phyloP scores from a whole-genome alignment of 2,113 vertebrate species.

The Corythornis cristatus region DNA sequence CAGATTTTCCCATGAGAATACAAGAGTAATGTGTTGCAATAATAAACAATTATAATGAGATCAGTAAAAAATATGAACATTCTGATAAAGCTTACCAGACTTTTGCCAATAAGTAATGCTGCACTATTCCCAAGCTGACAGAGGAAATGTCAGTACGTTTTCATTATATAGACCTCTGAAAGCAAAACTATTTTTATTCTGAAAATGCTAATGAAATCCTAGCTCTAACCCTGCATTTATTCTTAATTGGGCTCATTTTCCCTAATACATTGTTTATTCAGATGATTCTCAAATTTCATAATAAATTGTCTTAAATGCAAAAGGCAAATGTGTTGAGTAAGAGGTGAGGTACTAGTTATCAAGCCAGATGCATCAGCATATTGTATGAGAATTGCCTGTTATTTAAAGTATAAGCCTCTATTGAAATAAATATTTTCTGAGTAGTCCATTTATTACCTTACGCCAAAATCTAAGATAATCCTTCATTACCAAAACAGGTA shows the following conservation, averaged over 20 bases:
- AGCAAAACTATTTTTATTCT: background rate
- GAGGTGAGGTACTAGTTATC: background rate
- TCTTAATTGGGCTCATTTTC: background rate
- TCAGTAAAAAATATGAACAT: background rate
- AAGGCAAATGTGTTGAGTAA: background rate
- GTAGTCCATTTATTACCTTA: background rate
- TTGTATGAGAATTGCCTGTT: background rate
- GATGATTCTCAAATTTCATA: background rate
- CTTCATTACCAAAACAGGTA: background rate
- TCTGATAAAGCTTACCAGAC: background rate
- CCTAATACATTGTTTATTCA: background rate
- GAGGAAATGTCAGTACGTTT: background rate
- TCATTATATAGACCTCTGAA: background rate
- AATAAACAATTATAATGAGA: background rate
- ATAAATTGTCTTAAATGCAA: background rate
- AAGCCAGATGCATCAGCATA: background rate
- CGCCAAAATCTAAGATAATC: background rate
- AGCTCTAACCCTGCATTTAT: background rate
- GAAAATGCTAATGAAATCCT: background rate
- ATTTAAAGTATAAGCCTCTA: background rate
- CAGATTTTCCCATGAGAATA: background rate
- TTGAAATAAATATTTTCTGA: background rate
- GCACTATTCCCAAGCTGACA: background rate
- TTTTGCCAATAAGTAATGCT: background rate
- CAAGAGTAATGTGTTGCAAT: background rate